Evolutionary conservation across 1,140 invertebrate genomes (phyloP).

Genomic region (Zaprionus kolodkinae): DNA sequence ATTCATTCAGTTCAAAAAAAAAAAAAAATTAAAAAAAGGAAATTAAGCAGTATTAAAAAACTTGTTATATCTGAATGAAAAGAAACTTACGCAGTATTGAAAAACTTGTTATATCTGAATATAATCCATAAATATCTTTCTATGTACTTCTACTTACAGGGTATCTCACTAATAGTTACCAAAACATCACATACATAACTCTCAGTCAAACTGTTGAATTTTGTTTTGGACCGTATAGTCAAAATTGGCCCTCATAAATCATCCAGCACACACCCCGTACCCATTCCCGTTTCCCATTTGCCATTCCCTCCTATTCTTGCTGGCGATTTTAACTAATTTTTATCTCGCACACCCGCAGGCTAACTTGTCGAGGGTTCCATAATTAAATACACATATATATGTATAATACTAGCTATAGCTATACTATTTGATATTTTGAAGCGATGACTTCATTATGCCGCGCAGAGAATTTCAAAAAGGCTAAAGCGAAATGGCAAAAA

Average conservation of each 20-base stretch:
- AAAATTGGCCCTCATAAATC: constrained; percentile 33
- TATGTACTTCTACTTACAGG: background rate
- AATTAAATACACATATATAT: background rate
- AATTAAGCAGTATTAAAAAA: no score
- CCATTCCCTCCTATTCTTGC: no score
- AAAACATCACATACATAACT: background rate
- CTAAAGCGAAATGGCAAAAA: constrained; percentile 45
- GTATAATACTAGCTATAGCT: constrained; percentile 5
- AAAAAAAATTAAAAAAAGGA: no score
- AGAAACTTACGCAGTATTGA: no score
- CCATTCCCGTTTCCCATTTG: background rate
- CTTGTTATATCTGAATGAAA: background rate
- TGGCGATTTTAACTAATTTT: constrained; percentile 15
- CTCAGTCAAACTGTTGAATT: constrained; percentile 7
- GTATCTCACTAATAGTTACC: background rate
- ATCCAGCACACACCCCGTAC: constrained; percentile 9
- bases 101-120: background rate
- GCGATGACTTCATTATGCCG: constrained; percentile 75
- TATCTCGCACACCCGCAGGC: constrained; percentile 28
- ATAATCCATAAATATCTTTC: background rate
- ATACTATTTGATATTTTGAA: constrained; percentile 44
- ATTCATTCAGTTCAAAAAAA: no score
- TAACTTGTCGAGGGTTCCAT: background rate
- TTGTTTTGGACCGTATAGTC: background rate
- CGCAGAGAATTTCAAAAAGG: constrained; percentile 47